Conservation (phyloP, 2,888 invertebrate genomes). For the Tuta absoluta region DNA sequence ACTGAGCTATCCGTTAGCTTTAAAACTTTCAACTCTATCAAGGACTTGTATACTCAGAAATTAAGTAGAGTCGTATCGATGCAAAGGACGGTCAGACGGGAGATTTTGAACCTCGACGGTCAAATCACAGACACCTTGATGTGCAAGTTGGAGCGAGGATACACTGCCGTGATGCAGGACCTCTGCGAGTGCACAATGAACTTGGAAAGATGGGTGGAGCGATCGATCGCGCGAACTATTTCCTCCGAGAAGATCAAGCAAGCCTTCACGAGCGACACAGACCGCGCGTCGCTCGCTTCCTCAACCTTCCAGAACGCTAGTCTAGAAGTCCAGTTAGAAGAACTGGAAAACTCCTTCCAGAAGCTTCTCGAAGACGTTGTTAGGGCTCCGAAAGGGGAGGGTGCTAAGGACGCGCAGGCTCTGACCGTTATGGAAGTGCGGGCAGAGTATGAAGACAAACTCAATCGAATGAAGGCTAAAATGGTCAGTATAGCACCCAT, state of each 20-base stretch:
- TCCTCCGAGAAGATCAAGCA: conserved; percentile 69
- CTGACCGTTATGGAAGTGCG: conserved; percentile 79
- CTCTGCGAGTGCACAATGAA: conserved; percentile 65
- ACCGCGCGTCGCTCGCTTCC: conserved; percentile 51
- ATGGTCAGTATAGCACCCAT: conserved; percentile 85
- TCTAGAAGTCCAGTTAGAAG: conserved; percentile 66
- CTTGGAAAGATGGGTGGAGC: conserved; percentile 70
- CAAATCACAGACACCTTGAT: conserved; percentile 53
- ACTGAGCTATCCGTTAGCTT: conserved; percentile 67
- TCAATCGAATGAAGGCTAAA: conserved; percentile 89
- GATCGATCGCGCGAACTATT: conserved; percentile 56
- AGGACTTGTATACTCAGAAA: conserved; percentile 67
- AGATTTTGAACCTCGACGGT: conserved; percentile 63
- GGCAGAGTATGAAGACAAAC: conserved; percentile 86
- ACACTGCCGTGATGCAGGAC: conserved; percentile 70
- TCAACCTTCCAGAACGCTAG: conserved; percentile 61
- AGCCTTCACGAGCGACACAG: conserved; percentile 59
- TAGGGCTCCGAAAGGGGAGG: conserved; percentile 55
- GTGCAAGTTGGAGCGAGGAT: conserved; percentile 65
- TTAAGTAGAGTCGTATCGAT: conserved; percentile 62
- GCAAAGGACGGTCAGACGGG: conserved; percentile 68
- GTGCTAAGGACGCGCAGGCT: conserved; percentile 53
- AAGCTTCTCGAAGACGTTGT: conserved; percentile 62
- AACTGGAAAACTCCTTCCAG: conserved; percentile 69
- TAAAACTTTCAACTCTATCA: conserved; percentile 65